Conservation (phyloP, 2,797 vertebrate genomes). For the Pseudochaenichthys georgianus region DNA sequence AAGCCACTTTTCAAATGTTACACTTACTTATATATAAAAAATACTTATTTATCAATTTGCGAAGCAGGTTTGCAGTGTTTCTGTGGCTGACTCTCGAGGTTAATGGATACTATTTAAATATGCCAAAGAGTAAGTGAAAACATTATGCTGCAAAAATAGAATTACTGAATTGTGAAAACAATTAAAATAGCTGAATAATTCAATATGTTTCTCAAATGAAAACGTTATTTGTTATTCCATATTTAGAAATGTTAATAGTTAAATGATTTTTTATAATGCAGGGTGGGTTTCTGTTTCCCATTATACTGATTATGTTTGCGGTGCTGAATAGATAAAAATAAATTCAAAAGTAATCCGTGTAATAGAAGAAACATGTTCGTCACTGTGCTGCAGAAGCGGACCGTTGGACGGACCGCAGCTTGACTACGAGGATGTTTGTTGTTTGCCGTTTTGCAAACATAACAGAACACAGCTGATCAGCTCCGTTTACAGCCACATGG, state of each 20-base stretch:
- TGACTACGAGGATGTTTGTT: no score
- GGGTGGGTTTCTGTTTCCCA: constrained; percentile 57
- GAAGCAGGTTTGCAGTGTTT: constrained; percentile 19
- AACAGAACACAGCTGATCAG: no score
- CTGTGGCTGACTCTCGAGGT: constrained; percentile 24
- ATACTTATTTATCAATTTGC: constrained; percentile 1
- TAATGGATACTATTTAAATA: constrained; percentile 24
- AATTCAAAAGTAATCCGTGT: constrained; percentile 57
- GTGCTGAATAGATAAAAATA: constrained; percentile 68
- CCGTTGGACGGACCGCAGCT: no score
- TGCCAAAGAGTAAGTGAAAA: constrained; percentile 47
- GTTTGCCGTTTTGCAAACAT: no score
- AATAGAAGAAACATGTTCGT: constrained; percentile 34
- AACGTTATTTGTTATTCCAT: constrained; percentile 50
- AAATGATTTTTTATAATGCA: constrained; percentile 40
- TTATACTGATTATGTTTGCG: constrained; percentile 70
- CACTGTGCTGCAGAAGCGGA: no score
- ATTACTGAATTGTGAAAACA: constrained; percentile 54
- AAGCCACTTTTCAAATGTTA: no score
- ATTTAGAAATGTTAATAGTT: constrained; percentile 24
- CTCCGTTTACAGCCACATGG: no score
- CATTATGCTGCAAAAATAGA: constrained; percentile 39
- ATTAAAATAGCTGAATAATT: constrained; percentile 45
- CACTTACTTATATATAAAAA: no score
- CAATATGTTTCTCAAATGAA: constrained; percentile 36